phyloP scores from a whole-genome alignment of 1,140 invertebrate genomes.

The Aphis gossypii region DNA sequence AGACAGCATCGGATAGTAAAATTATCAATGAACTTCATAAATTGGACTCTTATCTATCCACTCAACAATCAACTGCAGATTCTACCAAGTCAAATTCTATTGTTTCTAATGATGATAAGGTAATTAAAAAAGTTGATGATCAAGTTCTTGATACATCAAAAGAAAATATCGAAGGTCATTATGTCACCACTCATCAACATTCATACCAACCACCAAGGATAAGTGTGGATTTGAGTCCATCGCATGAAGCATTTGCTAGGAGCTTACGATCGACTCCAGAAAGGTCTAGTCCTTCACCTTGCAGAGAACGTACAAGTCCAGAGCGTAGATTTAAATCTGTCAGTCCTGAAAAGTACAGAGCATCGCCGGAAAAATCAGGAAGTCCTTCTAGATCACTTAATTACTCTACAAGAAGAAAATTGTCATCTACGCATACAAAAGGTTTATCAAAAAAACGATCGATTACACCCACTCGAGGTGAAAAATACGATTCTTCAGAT shows the following conservation, averaged over 20 bases:
- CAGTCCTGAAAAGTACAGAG: constrained; percentile 45
- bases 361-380: constrained; percentile 31
- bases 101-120: constrained; percentile 21
- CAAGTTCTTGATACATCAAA: constrained; percentile 59
- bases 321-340: constrained; percentile 39
- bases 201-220: constrained; percentile 69
- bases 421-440: constrained; percentile 43
- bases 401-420: neutral
- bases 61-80: constrained; percentile 57
- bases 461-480: constrained; percentile 29
- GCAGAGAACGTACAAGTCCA: constrained; percentile 66
- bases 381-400: constrained; percentile 30
- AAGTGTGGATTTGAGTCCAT: constrained; percentile 70
- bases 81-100: neutral
- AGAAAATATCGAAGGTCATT: constrained; percentile 65
- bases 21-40: constrained; percentile 63
- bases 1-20: constrained; percentile 60
- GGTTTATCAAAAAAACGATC: constrained; percentile 55
- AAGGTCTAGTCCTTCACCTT: constrained; percentile 65
- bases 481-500: constrained; percentile 43
- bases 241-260: constrained; percentile 75
- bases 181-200: constrained; percentile 70
- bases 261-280: constrained; percentile 70
- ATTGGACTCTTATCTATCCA: constrained; percentile 62
- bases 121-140: constrained; percentile 58